Base-by-base conservation (phyloP, 64 coral and sea anemone species). In the Platygyra sinensis region DNA sequence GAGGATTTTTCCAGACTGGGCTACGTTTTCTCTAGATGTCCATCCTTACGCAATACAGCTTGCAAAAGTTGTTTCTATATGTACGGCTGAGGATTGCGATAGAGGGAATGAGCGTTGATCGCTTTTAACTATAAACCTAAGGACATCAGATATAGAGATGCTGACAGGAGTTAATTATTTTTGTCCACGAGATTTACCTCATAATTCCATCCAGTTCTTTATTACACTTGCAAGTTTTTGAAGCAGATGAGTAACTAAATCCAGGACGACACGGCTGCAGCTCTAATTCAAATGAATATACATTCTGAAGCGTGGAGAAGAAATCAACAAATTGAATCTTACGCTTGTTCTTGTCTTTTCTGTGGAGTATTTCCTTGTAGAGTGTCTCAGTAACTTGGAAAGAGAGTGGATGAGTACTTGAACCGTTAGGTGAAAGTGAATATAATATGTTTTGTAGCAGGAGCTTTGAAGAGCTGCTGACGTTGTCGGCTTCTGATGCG, bases 201-300 rank as follows among this genome's bases (percentile, higher is more conserved):
- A 91, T 14, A 20, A 99, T 79, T 39, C 91, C 94, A 74, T 61
- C 7, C 31, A 72, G 50, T 25, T 54, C 64, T n/a, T 72, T 93
- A 59, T 99, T 67, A 76, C 97, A 99, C 14, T 93, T 84, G 84
- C 97, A 99, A 22, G 15, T 61, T 20, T 76, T 63, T 55, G 77
- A 24, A 16, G 80, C 2, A 16, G 90, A 79, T 6, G 30, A 36
- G 52, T 87, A 96, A 51, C 27, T 10, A 51, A 85, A 85, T 17
- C 97, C 97, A 22, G 94, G 97, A 32, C 49, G 63, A 87, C 97
- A 99, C 8, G 31, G 46, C 52, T 93, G 42, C 28, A 86, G 24
- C 18, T 73, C 71, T n/a, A 92, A 0, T 13, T 92, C 29, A 77
- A 92, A 80, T 0, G 60, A 59, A 80, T 87, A 87, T 13, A 65